Conservation (phyloP, 2,888 invertebrate species). For the Sinhomidia bicolor region DNA sequence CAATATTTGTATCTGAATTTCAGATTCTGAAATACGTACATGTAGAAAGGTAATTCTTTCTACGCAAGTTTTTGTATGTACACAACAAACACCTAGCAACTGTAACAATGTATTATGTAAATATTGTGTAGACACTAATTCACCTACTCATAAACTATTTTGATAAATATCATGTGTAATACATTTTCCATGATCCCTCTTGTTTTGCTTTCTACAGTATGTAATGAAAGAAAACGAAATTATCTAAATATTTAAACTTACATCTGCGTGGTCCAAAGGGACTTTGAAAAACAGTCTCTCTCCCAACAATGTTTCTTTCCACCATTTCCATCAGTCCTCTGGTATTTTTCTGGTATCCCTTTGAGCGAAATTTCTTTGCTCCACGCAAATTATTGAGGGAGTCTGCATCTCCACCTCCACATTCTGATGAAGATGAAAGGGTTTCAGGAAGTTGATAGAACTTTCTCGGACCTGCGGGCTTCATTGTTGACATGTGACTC, state of each 20-base stretch:
- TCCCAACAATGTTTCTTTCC: conserved; percentile 91
- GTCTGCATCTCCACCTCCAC: conserved; percentile 60
- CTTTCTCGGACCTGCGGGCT: conserved; percentile 60
- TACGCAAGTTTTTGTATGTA: no score
- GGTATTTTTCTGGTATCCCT: conserved; percentile 83
- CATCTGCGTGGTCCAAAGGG: conserved; percentile 92
- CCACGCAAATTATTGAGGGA: conserved; percentile 37
- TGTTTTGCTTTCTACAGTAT: no score
- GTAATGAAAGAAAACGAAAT: no score
- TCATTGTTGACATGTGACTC: conserved; percentile 49
- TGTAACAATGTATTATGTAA: no score
- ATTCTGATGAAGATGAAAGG: conserved; percentile 66
- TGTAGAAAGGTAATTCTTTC: no score
- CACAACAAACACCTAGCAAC: no score
- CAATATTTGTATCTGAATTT: no score
- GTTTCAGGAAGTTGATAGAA: conserved; percentile 72
- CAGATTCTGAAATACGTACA: no score
- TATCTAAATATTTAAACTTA: conserved; percentile 83
- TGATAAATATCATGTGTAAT: no score
- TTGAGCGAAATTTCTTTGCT: conserved; percentile 77
- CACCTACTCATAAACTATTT: no score
- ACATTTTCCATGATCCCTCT: no score
- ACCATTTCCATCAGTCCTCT: conserved; percentile 89
- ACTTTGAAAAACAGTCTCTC: conserved; percentile 90
- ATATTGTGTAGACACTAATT: no score